A percentile compares a stretch with the other conserved stretches of the same genome.
Conservation (phyloP, 2,797 vertebrate species). For the Taeniopygia guttata region DNA sequence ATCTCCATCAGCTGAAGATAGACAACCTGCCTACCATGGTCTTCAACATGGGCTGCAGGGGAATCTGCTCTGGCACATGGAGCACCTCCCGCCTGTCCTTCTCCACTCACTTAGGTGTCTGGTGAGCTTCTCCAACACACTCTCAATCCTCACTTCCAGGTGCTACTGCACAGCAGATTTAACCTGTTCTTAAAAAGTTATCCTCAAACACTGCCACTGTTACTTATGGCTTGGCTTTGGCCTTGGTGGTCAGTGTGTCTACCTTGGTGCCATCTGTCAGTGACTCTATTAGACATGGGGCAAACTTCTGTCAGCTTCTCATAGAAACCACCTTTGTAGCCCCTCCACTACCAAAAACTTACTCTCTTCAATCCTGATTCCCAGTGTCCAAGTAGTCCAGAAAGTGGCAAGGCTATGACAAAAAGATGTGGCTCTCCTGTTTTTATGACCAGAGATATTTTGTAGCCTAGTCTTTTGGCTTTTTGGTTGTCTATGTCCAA, state of each 20-base stretch:
- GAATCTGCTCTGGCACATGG: not conserved
- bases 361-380: not conserved
- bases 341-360: not conserved
- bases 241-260: rapidly evolving
- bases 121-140: not conserved
- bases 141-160: not conserved
- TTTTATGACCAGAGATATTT: not conserved
- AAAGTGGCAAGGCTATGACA: not conserved
- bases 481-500: not conserved
- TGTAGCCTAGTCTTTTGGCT: not conserved
- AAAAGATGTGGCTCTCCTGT: rapidly evolving
- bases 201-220: not conserved
- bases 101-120: not conserved
- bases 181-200: not conserved
- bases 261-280: not conserved
- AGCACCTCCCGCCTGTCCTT: not conserved
- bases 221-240: not conserved
- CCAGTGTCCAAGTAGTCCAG: not conserved
- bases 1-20: not conserved
- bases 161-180: not conserved
- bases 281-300: rapidly evolving
- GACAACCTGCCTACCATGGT: not conserved
- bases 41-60: rapidly evolving
- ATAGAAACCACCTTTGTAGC: not conserved
- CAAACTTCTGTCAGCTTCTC: not conserved